These are phyloP conservation scores for Melanaphis sacchari DNA, from an alignment of 1,140 invertebrate genomes.

Conservation along the genomic window DNA sequence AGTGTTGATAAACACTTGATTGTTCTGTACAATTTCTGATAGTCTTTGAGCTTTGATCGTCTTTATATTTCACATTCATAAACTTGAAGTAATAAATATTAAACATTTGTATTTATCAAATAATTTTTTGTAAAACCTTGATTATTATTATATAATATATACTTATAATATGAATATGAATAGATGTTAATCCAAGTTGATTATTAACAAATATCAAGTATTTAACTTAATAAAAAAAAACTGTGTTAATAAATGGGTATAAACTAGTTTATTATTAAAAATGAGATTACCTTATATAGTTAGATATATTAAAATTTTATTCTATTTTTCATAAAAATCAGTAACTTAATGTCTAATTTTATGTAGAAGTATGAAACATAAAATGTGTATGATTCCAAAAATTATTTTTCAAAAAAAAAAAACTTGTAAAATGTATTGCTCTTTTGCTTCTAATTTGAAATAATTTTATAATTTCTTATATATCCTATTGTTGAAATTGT, in stretches of 20 bases:
- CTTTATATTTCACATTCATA: neutral
- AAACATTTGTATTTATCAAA: neutral
- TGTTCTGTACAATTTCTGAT: neutral
- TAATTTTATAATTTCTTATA: no score
- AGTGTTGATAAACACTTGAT: neutral
- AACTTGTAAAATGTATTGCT: neutral
- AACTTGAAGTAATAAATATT: neutral
- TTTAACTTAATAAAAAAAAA: neutral
- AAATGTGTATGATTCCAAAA: neutral
- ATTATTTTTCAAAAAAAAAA: neutral
- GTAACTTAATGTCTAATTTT: neutral
- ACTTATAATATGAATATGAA: neutral
- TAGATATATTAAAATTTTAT: no score
- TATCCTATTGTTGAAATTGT: neutral
- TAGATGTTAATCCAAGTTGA: neutral
- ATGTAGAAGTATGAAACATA: neutral
- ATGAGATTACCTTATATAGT: no score
- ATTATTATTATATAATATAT: neutral
- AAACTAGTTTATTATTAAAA: neutral
- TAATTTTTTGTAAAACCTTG: no score
- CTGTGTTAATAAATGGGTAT: neutral
- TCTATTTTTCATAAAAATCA: neutral
- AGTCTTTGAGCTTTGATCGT: neutral
- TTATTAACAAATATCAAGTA: neutral
- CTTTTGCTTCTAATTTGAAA: no score